phyloP scores from a whole-genome alignment of 2,797 vertebrate species.

The Pachyuromys duprasi region DNA sequence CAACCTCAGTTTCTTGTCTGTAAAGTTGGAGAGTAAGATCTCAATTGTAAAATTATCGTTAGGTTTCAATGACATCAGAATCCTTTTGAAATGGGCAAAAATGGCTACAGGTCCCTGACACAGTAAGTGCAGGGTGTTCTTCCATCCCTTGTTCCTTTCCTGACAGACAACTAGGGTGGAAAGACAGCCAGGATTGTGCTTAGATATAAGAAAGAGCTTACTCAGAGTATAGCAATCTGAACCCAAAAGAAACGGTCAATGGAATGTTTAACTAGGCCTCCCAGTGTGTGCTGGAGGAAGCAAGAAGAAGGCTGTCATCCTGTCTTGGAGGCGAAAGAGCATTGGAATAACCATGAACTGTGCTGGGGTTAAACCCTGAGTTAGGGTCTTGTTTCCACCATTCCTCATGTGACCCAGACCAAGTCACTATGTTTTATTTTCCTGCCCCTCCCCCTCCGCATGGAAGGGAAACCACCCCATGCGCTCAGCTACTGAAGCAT shows the following conservation, averaged over 20 bases:
- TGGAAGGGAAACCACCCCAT: not conserved
- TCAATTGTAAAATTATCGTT: conserved; percentile 34
- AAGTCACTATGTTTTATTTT: not conserved
- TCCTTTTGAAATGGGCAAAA: conserved; percentile 37
- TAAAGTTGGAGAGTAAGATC: not conserved
- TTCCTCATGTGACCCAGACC: not conserved
- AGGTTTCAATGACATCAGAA: conserved; percentile 42
- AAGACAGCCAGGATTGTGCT: conserved; percentile 20
- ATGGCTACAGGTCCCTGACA: conserved; percentile 4
- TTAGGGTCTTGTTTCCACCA: not conserved
- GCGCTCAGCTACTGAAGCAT: not conserved
- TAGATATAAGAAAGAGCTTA: conserved; percentile 53
- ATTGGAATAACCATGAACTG: not conserved
- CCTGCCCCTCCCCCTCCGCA: not conserved
- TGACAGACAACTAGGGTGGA: not conserved
- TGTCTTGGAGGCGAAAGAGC: not conserved
- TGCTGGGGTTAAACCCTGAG: not conserved
- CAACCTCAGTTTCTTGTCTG: conserved; percentile 35
- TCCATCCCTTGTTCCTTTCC: not conserved
- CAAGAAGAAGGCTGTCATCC: not conserved
- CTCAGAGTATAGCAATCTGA: not conserved
- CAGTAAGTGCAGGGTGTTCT: not conserved
- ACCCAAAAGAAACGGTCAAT: not conserved
- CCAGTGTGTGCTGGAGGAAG: not conserved
- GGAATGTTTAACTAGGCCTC: not conserved